These are phyloP conservation scores for Neodiprion pinetum DNA, from an alignment of 1,140 invertebrate genomes.

Conservation along the genomic window DNA sequence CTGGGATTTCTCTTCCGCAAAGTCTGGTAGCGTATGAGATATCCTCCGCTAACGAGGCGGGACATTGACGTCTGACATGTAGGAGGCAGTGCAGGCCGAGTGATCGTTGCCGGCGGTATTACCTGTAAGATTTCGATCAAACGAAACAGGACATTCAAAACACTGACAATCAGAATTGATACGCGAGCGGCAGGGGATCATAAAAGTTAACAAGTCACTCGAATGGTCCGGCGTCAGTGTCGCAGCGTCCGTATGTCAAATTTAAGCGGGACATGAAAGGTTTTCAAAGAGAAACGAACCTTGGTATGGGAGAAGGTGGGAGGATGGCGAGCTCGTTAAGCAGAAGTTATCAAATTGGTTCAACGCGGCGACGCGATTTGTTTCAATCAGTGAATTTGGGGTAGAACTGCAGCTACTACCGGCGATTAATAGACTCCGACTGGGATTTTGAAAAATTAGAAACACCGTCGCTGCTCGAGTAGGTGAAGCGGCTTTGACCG, in stretches of 20 bases:
- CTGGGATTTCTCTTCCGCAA: too few relatives aligned
- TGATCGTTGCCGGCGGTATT: too few relatives aligned
- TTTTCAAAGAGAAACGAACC: background rate
- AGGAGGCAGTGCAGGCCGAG: too few relatives aligned
- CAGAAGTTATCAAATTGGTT: background rate
- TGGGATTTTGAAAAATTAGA: too few relatives aligned
- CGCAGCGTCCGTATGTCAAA: background rate
- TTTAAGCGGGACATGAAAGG: background rate
- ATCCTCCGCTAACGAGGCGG: too few relatives aligned
- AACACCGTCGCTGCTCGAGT: too few relatives aligned
- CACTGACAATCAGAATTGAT: background rate
- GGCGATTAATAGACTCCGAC: too few relatives aligned
- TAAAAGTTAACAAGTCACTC: background rate
- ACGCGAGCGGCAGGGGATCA: background rate
- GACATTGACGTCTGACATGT: too few relatives aligned
- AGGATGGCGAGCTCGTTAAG: background rate
- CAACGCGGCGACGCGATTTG: background rate
- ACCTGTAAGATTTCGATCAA: too few relatives aligned
- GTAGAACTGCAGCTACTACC: too few relatives aligned
- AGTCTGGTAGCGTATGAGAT: too few relatives aligned
- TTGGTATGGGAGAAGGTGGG: background rate
- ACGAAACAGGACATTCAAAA: background rate
- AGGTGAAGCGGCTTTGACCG: too few relatives aligned
- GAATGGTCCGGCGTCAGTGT: background rate
- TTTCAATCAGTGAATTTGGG: background rate